Percentiles rank a stretch among this genome's conserved stretches.
phyloP scores from a whole-genome alignment of 2,888 invertebrate genomes.

The Hydriomena furcata region DNA sequence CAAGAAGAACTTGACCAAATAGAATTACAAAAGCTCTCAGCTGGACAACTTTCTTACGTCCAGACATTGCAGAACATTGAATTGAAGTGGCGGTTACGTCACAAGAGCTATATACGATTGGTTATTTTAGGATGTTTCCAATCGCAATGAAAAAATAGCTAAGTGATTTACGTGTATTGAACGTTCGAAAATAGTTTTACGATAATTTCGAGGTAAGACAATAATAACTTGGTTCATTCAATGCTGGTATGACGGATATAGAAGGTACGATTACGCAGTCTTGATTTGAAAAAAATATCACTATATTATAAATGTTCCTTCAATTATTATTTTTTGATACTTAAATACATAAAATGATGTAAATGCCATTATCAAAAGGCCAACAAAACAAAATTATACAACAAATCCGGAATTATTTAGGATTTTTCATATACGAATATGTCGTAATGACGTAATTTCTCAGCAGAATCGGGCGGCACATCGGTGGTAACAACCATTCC shows the following conservation, averaged over 20 bases:
- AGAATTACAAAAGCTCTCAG: constrained; percentile 17
- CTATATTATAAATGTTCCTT: too few relatives aligned
- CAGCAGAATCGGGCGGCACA: too few relatives aligned
- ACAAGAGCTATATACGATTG: constrained; percentile 57
- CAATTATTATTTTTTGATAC: too few relatives aligned
- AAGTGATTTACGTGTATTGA: constrained; percentile 67
- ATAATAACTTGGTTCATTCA: constrained; percentile 33
- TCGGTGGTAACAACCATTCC: too few relatives aligned
- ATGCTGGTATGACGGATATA: constrained; percentile 14
- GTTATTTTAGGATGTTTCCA: constrained; percentile 67
- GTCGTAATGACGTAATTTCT: too few relatives aligned
- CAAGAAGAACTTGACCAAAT: constrained; percentile 5
- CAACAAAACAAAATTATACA: too few relatives aligned
- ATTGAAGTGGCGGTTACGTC: constrained; percentile 43
- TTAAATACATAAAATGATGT: too few relatives aligned
- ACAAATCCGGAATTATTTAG: too few relatives aligned
- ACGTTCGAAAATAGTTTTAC: constrained; percentile 70
- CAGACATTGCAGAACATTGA: constrained; percentile 28
- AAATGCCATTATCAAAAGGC: too few relatives aligned
- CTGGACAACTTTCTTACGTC: constrained; percentile 26
- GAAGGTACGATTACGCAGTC: too few relatives aligned
- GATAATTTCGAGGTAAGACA: constrained; percentile 54
- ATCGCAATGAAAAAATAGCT: constrained; percentile 65
- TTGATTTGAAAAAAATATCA: too few relatives aligned
- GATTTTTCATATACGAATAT: too few relatives aligned